phyloP scores from a whole-genome alignment of 2,797 vertebrate species.

The Tenualosa ilisha region DNA sequence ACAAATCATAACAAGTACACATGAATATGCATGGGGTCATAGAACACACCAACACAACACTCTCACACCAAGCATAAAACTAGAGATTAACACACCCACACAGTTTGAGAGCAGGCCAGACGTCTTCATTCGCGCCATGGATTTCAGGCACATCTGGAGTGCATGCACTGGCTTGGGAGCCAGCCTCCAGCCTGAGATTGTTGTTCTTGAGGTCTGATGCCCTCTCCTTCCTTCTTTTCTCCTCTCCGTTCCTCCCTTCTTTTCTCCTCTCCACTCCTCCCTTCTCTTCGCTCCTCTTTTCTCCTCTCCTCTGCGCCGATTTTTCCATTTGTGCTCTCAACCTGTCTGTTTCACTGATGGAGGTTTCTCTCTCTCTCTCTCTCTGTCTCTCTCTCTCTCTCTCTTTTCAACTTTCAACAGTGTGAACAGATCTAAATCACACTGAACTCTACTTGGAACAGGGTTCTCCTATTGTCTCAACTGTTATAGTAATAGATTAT shows the following conservation, averaged over 20 bases:
- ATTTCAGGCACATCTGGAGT: conserved; percentile 32
- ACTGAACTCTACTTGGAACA: neutral
- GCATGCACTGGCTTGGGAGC: neutral
- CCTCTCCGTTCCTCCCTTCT: neutral
- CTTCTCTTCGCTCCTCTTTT: neutral
- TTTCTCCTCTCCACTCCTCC: neutral
- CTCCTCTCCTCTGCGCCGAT: neutral
- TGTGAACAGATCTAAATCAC: neutral
- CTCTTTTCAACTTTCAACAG: neutral
- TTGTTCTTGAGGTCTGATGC: conserved; percentile 41
- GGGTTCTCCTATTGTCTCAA: neutral
- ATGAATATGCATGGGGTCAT: too few relatives aligned
- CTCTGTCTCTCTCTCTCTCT: too few relatives aligned
- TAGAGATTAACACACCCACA: neutral
- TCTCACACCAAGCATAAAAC: neutral
- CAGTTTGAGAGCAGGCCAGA: neutral
- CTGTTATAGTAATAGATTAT: neutral
- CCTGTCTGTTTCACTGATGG: neutral
- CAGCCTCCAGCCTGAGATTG: conserved; percentile 32
- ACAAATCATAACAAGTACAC: too few relatives aligned
- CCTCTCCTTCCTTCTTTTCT: neutral
- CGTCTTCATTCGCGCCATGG: conserved; percentile 34
- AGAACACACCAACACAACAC: too few relatives aligned
- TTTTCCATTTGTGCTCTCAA: neutral
- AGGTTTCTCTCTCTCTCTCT: neutral